phyloP scores from a whole-genome alignment of 2,888 invertebrate species.

The Terebella lapidaria region DNA sequence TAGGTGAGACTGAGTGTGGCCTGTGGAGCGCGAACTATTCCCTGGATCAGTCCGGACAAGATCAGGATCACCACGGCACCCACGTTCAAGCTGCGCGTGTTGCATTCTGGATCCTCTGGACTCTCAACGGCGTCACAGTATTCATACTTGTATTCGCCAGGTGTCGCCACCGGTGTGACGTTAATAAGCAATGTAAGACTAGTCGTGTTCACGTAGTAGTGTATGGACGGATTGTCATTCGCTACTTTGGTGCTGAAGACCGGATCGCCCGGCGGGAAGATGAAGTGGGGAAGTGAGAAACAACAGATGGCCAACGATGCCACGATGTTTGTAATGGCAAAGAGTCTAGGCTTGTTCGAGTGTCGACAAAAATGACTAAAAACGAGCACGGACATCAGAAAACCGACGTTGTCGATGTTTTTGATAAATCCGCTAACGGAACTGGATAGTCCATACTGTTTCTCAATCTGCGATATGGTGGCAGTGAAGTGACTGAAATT shows the following conservation, averaged over 20 bases:
- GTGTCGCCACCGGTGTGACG: background rate
- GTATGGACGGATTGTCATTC: background rate
- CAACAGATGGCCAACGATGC: constrained; percentile 16
- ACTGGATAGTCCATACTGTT: constrained; percentile 38
- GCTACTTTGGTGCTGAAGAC: background rate
- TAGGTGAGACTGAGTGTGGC: constrained; percentile 19
- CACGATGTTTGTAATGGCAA: constrained; percentile 12
- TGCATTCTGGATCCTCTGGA: background rate
- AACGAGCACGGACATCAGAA: constrained; percentile 28
- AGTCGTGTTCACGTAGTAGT: no score
- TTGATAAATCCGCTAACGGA: constrained; percentile 36
- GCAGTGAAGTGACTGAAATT: constrained; percentile 24
- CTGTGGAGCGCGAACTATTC: constrained; percentile 19
- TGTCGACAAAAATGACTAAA: constrained; percentile 29
- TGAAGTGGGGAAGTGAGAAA: constrained; percentile 22
- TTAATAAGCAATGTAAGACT: no score
- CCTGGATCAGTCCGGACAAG: constrained; percentile 20
- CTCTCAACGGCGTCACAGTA: background rate
- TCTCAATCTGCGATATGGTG: constrained; percentile 35
- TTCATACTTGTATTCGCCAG: background rate
- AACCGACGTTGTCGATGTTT: constrained; percentile 42
- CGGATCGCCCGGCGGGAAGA: constrained; percentile 10
- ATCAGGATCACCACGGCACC: constrained; percentile 21
- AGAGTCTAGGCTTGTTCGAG: constrained; percentile 22
- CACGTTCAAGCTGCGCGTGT: constrained; percentile 7